Percentiles rank a stretch among this genome's conserved stretches.
phyloP scores from a whole-genome alignment of 2,797 vertebrate genomes.

The Eulemur mongoz region DNA sequence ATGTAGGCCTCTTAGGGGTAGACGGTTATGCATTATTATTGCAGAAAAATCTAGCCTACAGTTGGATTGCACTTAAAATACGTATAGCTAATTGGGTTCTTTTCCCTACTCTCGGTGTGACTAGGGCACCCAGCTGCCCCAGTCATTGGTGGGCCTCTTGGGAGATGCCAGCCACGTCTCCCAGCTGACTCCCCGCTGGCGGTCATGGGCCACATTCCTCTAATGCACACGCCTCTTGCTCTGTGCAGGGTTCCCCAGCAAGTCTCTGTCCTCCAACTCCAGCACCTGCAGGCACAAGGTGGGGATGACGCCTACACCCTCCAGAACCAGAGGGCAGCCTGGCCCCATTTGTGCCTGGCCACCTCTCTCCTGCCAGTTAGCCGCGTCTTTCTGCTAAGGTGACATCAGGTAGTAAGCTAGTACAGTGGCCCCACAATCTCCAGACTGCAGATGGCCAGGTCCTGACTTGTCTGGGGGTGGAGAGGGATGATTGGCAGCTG shows the following conservation, averaged over 20 bases:
- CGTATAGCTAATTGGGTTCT: not conserved
- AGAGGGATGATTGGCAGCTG: not conserved
- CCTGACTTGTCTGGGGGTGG: not conserved
- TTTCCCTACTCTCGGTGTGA: not conserved
- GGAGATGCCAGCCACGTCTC: not conserved
- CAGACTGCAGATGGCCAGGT: not conserved
- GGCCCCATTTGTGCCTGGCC: not conserved
- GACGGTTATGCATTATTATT: rapidly evolving
- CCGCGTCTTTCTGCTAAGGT: not conserved
- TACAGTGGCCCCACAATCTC: not conserved
- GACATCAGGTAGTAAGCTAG: not conserved
- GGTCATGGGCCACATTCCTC: not conserved
- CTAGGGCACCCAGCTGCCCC: not conserved
- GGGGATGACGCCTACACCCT: rapidly evolving
- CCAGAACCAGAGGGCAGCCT: not conserved
- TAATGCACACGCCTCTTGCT: too few relatives aligned
- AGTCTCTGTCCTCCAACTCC: not conserved
- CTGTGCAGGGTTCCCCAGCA: rapidly evolving
- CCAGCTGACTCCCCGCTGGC: not conserved
- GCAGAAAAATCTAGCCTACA: not conserved
- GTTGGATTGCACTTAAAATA: not conserved
- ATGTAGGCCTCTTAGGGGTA: too few relatives aligned
- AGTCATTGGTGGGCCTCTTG: not conserved
- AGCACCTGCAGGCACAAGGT: rapidly evolving
- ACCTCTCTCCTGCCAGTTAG: not conserved